A percentile compares a stretch with the other conserved stretches of the same genome.
Evolutionary conservation across 2,797 vertebrate genomes (phyloP).

Genomic region (Danio aesculapii): DNA sequence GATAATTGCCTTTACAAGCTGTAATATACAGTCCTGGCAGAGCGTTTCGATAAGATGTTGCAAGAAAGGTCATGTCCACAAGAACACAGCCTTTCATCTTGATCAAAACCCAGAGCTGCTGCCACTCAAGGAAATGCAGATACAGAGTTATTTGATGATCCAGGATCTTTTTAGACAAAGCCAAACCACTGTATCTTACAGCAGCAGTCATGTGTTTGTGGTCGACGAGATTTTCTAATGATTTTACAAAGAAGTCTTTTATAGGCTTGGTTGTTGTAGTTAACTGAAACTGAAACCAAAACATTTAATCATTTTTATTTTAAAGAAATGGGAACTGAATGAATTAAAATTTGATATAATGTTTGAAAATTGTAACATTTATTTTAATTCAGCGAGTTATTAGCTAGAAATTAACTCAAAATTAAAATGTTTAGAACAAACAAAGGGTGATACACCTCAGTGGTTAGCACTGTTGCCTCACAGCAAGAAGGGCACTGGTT

Average conservation of each 20-base stretch:
- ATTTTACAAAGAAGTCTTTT: neutral
- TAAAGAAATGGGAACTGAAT: no score
- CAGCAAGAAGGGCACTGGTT: no score
- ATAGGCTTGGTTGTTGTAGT: no score
- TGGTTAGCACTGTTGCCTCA: no score
- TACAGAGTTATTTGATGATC: conserved; percentile 5
- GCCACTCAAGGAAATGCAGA: conserved; percentile 20
- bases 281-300: no score
- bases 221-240: neutral
- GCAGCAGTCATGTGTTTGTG: neutral
- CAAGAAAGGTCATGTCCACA: conserved; percentile 31
- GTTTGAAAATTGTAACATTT: no score
- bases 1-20: conserved; percentile 59
- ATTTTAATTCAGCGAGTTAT: no score
- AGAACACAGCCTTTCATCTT: conserved; percentile 22
- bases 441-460: no score
- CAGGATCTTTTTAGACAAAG: conserved; percentile 4
- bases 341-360: no score
- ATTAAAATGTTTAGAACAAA: no score
- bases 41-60: conserved; percentile 46
- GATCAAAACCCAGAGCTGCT: conserved; percentile 33
- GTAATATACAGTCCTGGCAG: conserved; percentile 47
- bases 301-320: no score
- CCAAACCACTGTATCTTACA: conserved; percentile 21
- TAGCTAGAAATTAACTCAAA: no score